These are phyloP conservation scores for Brachyptera risi DNA, from an alignment of 2,888 invertebrate species.

Conservation along the genomic window DNA sequence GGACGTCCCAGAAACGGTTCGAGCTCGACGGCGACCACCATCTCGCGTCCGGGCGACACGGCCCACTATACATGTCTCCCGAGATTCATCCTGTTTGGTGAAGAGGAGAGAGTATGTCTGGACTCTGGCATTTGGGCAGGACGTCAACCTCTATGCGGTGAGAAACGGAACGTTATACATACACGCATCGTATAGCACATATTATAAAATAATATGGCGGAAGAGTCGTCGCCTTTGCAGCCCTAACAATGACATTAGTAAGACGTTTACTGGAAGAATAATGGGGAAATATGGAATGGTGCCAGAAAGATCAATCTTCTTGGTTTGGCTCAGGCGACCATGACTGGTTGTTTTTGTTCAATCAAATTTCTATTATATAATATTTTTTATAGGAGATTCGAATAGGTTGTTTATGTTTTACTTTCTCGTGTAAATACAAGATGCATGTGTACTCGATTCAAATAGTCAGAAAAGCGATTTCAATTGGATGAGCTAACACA, in stretches of 20 bases:
- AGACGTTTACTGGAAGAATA: neutral
- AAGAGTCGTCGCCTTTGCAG: neutral
- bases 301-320: neutral
- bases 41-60: constrained; percentile 36
- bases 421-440: no score
- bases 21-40: constrained; percentile 33
- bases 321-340: neutral
- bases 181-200: neutral
- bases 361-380: neutral
- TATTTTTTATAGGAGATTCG: neutral
- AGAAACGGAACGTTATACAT: constrained; percentile 25
- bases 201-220: neutral
- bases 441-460: no score
- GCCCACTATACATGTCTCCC: constrained; percentile 37
- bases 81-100: constrained; percentile 39
- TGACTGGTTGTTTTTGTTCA: neutral
- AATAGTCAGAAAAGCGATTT: no score
- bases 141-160: constrained; percentile 40
- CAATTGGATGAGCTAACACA: no score
- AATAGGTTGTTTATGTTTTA: no score
- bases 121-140: constrained; percentile 40
- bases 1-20: constrained; percentile 40
- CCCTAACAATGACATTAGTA: neutral
- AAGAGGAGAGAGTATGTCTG: constrained; percentile 38
- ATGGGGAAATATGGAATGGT: neutral